A percentile compares a stretch with the other conserved stretches of the same genome.
Conservation (phyloP, 2,888 invertebrate genomes). For the Drosophila rellima region DNA sequence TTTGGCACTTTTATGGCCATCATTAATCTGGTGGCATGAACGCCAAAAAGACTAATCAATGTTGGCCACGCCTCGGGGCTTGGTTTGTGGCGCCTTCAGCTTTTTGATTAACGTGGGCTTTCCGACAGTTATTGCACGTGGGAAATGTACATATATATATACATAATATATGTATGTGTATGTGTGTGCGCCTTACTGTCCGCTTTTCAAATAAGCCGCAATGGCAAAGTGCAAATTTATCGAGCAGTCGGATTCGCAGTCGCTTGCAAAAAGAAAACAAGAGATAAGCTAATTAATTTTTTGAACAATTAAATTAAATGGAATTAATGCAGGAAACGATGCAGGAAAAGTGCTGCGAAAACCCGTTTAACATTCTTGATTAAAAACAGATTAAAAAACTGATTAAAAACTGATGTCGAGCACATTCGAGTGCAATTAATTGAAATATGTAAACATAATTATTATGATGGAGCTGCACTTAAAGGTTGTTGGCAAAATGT, state of each 20-base stretch:
- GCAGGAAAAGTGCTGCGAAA: background rate
- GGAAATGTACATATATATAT: background rate
- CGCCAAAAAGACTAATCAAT: slow-evolving; percentile 51
- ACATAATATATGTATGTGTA: background rate
- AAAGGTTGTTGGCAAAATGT: background rate
- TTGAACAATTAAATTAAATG: slow-evolving; percentile 50
- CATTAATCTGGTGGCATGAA: slow-evolving; percentile 67
- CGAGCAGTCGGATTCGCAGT: slow-evolving; percentile 11
- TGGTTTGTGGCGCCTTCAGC: slow-evolving; percentile 36
- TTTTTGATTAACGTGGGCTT: slow-evolving; percentile 66
- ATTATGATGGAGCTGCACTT: slow-evolving; percentile 6
- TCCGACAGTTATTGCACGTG: slow-evolving; percentile 13
- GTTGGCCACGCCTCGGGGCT: slow-evolving; percentile 53
- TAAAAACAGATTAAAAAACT: slow-evolving; percentile 12
- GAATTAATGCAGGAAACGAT: slow-evolving; percentile 26
- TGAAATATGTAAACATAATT: background rate
- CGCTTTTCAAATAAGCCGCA: slow-evolving; percentile 14
- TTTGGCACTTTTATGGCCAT: slow-evolving; percentile 52
- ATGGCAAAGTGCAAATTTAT: slow-evolving; percentile 32
- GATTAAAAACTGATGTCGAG: slow-evolving; percentile 3
- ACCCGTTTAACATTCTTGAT: slow-evolving; percentile 6
- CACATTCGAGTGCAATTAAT: slow-evolving; percentile 13
- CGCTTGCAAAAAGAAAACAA: slow-evolving; percentile 27
- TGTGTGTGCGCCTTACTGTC: background rate
- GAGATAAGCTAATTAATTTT: slow-evolving; percentile 54